These are phyloP conservation scores for Tenebrosternarchus preto DNA, from an alignment of 2,113 vertebrate genomes.

Conservation along the genomic window DNA sequence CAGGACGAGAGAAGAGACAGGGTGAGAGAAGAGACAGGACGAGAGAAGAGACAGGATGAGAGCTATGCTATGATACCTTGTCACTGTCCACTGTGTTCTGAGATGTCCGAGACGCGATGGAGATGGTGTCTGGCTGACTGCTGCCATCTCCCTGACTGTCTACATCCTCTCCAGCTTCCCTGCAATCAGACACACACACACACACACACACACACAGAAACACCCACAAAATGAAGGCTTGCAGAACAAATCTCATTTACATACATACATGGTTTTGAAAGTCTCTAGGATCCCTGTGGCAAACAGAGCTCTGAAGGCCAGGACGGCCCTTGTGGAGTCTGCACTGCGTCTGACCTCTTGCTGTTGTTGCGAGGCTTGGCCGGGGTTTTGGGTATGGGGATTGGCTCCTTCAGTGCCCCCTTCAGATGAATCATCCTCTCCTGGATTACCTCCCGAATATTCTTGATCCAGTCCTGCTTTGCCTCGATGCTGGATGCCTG, in stretches of 20 bases:
- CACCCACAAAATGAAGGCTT: not conserved
- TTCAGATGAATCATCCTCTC: slow-evolving; percentile 98
- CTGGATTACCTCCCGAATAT: slow-evolving; percentile 97
- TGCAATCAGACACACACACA: slow-evolving; percentile 59
- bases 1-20: no score
- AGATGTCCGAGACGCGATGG: slow-evolving; percentile 94
- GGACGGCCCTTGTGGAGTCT: no score
- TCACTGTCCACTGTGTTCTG: slow-evolving; percentile 98
- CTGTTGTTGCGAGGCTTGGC: slow-evolving; percentile 89
- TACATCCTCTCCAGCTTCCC: slow-evolving; percentile 89
- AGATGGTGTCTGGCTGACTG: slow-evolving; percentile 97
- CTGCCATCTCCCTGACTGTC: slow-evolving; percentile 97
- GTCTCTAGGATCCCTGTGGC: no score
- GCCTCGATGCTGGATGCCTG: slow-evolving; percentile 93
- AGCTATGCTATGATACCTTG: slow-evolving; percentile 89
- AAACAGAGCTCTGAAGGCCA: no score
- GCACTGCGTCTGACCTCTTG: slow-evolving; percentile 78
- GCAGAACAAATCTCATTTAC: no score
- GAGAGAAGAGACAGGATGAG: not conserved
- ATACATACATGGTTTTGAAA: no score
- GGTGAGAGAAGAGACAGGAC: no score
- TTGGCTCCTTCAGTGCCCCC: slow-evolving; percentile 95
- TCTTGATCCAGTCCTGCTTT: slow-evolving; percentile 99
- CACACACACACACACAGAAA: not conserved
- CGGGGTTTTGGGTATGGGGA: slow-evolving; percentile 92